These are phyloP conservation scores for Eucera pruinosa DNA, from an alignment of 2,888 invertebrate genomes.

Conservation along the genomic window DNA sequence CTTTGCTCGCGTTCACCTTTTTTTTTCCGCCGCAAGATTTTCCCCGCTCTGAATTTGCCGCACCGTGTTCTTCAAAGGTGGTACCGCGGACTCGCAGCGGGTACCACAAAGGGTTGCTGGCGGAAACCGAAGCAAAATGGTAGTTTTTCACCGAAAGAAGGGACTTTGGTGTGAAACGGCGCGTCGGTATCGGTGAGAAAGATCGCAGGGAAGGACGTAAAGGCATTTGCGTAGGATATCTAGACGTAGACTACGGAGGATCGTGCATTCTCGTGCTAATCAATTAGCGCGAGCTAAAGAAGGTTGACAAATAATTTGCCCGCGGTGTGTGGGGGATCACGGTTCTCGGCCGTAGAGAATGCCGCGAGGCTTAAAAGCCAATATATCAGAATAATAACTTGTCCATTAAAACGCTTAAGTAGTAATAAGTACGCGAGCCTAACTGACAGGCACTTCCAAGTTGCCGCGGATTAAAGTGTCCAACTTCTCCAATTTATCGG, in stretches of 20 bases:
- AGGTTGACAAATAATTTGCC: constrained; percentile 64
- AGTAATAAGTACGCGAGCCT: constrained; percentile 82
- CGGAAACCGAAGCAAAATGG: background rate
- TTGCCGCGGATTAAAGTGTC: constrained; percentile 81
- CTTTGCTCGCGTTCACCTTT: background rate
- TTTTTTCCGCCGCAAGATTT: no score
- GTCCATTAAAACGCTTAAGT: constrained; percentile 84
- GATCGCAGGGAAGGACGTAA: no score
- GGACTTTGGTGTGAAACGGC: background rate
- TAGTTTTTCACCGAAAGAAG: no score
- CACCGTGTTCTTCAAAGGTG: background rate
- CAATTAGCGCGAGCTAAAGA: constrained; percentile 64
- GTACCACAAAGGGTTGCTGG: background rate
- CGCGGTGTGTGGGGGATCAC: constrained; percentile 52
- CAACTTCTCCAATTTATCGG: constrained; percentile 79
- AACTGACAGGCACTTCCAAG: constrained; percentile 81
- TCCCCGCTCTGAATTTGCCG: background rate
- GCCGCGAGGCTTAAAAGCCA: constrained; percentile 77
- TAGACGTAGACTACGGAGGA: background rate
- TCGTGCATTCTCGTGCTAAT: constrained; percentile 33
- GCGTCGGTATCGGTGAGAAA: background rate
- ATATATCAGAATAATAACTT: constrained; percentile 83
- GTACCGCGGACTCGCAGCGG: background rate
- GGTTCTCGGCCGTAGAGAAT: constrained; percentile 51
- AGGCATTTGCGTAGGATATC: background rate